Base-by-base conservation (phyloP, 2,888 invertebrate species). In the Amitus sp. region DNA sequence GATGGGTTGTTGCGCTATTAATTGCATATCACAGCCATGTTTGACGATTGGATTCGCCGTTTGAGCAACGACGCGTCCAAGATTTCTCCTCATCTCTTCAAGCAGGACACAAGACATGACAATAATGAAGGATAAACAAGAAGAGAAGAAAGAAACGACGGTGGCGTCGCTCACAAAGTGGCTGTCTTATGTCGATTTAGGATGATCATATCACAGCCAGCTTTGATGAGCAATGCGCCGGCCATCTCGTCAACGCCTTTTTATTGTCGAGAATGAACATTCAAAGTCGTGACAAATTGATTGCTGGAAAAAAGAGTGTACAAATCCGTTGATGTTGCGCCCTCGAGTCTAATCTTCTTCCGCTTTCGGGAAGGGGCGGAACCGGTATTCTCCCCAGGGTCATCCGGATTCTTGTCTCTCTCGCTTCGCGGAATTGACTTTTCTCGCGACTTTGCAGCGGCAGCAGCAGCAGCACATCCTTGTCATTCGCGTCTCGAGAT, bases 161-260 rank as follows among this genome's bases (percentile, higher is more conserved):
- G 71, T 68, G 73, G 84, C 85, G 85, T 84, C 87, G 85, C 93
- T 93, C 93, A 88, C 94, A 92, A 94, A 92, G 91, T 93, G 93
- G 92, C 85, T 93, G 94, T 93, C 86, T 87, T 90, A 87, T 94
- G 93, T 88, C 83, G 82, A 77, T 80, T 75, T 73, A 81, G 76
- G 75, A 74, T 77, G 73, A 75, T 86, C 93, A 93, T 94, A 95
- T 95, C 94, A 94, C 95, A 95, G 95, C 94, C 94, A 95, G 95
- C 95, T 95, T 96, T 95, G 94, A 94, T 94, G 94, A 95, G 94
- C 94, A 92, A 75, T 83, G 84, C 83, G 83, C 80, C 82, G 82
- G 79, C 69, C 52, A 66, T 60, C n/a, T 34, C n/a, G 18, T 39
- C 66, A 28, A 46, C 61, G 47, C 40, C 10, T 10, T 42, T 18